Evolutionary conservation across 2,797 vertebrate species (phyloP).

Genomic region (Orientallactaga sibirica): DNA sequence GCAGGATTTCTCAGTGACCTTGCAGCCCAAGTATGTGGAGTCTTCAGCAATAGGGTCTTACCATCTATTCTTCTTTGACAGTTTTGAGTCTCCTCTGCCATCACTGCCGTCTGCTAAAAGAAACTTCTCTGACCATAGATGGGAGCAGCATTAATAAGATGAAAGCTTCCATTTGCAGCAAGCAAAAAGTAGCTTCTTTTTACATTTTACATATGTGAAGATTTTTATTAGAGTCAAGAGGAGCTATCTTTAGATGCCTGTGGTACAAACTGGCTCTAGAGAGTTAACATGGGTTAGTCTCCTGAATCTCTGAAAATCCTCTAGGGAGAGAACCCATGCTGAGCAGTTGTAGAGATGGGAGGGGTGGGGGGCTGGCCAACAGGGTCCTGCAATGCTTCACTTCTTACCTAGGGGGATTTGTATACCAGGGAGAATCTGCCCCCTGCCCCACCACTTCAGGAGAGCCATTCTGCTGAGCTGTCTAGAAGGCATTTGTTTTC

Average conservation of each 20-base stretch:
- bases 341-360: neutral
- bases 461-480: neutral
- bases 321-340: neutral
- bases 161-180: neutral
- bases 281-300: neutral
- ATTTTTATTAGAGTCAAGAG: neutral
- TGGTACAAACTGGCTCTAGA: neutral
- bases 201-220: slow-evolving; percentile 5
- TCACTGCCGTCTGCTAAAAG: too few species aligned
- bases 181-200: neutral
- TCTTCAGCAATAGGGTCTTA: too few species aligned
- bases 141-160: neutral
- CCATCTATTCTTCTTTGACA: too few species aligned
- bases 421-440: neutral
- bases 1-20: too few species aligned
- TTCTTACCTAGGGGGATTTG: neutral
- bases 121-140: too few species aligned
- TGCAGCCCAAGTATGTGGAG: too few species aligned
- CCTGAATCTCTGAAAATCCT: neutral
- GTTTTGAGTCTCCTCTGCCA: too few species aligned
- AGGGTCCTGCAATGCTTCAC: neutral
- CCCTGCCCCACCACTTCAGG: neutral
- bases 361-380: neutral
- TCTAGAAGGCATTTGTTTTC: slow-evolving; percentile 27
- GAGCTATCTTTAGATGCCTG: neutral